Base-by-base conservation (phyloP, 2,797 vertebrate species). In the Arnoldichthys spilopterus region DNA sequence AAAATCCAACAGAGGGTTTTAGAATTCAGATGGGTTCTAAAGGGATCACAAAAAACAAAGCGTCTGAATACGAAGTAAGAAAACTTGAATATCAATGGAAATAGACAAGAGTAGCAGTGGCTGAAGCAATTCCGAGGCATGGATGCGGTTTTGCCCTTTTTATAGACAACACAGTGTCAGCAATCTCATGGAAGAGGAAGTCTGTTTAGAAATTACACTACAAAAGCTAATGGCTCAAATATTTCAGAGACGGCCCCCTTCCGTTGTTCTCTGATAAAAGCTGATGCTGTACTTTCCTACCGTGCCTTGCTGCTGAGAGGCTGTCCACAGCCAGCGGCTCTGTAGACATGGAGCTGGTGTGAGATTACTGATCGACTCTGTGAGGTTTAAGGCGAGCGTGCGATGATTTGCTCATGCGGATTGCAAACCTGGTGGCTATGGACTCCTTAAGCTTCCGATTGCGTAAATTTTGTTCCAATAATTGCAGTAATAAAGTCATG, bases 231-330 rank as follows among this genome's bases (percentile, higher is more conserved):
- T 82, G 78, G 76, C 81, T 72, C 62, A 56, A 74, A 40, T 76
- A 75, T 78, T 81, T 73, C 13, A 18, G 30, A 78, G 78, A 64
- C 59, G 12, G 76, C 68, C 69, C 80, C 81, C 80, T 8, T 54
- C 37, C 67, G n/a, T n/a, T n/a, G n/a, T n/a, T 80, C 30, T 78
- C 74, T 84, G 75, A 81, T 73, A 78, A 74, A 81, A 68, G 53
- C 32, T 79, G 73, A 82, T 79, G 79, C 82, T 76, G 71, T 84
- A 82, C 80, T 84, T 82, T 82, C 76, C 75, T 54, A 74, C 56
- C 47, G 58, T 51, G 34, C 64, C 77, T 58, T 58, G 56, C 24
- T 64, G 22, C 49, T n/a, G 56, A 78, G 58, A 78, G 80, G 56
- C 59, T 54, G 72, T 76, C 67, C 53, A 3, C 68, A 72, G 72